Percentiles rank a stretch among this genome's conserved stretches.
Evolutionary conservation across 2,113 vertebrate genomes (phyloP).

Genomic region (Kryptolebias marmoratus): DNA sequence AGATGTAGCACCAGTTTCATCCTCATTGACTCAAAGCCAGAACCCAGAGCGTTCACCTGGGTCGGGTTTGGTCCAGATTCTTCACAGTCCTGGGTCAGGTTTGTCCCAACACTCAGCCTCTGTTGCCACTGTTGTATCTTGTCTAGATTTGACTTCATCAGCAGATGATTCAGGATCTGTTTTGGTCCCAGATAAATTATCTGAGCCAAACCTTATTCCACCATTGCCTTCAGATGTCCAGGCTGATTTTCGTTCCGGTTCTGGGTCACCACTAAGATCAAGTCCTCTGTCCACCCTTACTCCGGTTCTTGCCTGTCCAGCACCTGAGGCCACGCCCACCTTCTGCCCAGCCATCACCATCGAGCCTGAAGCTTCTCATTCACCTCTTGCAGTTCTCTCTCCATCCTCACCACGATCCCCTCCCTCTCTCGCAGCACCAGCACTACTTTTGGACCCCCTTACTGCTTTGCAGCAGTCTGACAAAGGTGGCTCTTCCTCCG

Average conservation of each 20-base stretch:
- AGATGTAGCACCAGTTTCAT: constrained; percentile 5
- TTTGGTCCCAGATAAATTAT: neutral
- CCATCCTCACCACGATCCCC: constrained; percentile 20
- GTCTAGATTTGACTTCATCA: neutral
- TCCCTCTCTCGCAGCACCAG: constrained; percentile 34
- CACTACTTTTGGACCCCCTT: constrained; percentile 63
- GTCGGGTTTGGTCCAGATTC: neutral
- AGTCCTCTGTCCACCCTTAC: neutral
- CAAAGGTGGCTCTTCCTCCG: constrained; percentile 46
- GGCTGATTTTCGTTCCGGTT: neutral
- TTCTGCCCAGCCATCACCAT: constrained; percentile 61
- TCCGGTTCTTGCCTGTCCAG: constrained; percentile 8
- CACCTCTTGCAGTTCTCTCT: constrained; percentile 5
- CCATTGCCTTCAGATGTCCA: constrained; percentile 24
- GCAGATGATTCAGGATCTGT: neutral
- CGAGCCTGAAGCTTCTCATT: constrained; percentile 36
- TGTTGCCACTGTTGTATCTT: constrained; percentile 11
- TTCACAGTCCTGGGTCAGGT: neutral
- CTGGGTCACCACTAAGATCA: constrained; percentile 11
- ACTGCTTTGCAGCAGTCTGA: constrained; percentile 51
- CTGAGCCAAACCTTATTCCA: constrained; percentile 9
- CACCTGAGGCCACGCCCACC: neutral
- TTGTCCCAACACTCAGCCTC: neutral
- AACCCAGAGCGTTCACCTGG: constrained; percentile 20
- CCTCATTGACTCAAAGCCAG: constrained; percentile 1